phyloP scores from a whole-genome alignment of 2,888 invertebrate genomes.

The Aelia acuminata region DNA sequence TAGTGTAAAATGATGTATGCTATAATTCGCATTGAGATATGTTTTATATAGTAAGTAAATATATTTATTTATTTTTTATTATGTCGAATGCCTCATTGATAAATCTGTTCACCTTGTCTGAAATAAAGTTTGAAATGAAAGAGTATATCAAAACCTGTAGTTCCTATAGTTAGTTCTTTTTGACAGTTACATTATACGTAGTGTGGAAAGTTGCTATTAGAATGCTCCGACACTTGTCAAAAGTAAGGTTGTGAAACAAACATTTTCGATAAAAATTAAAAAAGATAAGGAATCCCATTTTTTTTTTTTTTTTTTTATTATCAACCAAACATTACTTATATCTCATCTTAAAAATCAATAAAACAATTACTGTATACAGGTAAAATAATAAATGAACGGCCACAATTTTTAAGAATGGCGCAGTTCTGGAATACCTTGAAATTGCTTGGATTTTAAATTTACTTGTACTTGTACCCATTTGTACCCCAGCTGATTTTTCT shows the following conservation, averaged over 20 bases:
- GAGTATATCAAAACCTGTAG: too few relatives aligned
- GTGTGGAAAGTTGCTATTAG: too few relatives aligned
- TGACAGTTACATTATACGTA: too few relatives aligned
- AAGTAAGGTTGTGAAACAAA: too few relatives aligned
- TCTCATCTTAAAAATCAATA: not conserved
- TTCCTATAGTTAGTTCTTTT: too few relatives aligned
- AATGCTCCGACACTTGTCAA: too few relatives aligned
- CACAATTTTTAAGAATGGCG: not conserved
- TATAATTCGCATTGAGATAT: not conserved
- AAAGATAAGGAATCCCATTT: too few relatives aligned
- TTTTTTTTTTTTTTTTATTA: not conserved
- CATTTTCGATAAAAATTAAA: too few relatives aligned
- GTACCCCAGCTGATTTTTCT: too few relatives aligned
- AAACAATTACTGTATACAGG: not conserved
- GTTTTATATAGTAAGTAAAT: not conserved
- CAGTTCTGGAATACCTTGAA: not conserved
- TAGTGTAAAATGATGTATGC: constrained; percentile 51
- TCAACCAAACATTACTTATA: not conserved
- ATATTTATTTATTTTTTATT: not conserved
- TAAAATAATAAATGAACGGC: not conserved
- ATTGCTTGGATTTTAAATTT: not conserved
- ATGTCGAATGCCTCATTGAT: not conserved
- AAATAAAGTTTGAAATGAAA: too few relatives aligned
- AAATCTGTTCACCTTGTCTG: too few relatives aligned
- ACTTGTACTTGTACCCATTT: too few relatives aligned